Conservation (phyloP, 2,888 invertebrate genomes). For the Choreutis nemorana region DNA sequence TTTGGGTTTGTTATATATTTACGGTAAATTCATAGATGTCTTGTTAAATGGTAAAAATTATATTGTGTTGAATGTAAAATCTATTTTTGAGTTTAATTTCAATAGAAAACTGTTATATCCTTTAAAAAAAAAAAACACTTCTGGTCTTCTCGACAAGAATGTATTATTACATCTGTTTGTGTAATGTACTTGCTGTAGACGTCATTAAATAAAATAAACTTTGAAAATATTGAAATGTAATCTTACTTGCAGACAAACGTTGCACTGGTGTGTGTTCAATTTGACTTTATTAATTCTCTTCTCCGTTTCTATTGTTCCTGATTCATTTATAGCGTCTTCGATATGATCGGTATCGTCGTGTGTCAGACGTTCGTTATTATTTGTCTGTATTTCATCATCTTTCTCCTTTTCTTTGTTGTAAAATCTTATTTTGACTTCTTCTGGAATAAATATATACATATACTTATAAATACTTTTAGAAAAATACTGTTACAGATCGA, state of each 20-base stretch:
- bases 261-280: constrained; percentile 38
- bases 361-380: constrained; percentile 2
- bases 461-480: background rate
- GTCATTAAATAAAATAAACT: background rate
- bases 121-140: too few relatives aligned
- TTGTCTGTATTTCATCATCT: background rate
- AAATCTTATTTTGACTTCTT: constrained; percentile 12
- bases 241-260: constrained; percentile 46
- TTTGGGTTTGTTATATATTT: too few relatives aligned
- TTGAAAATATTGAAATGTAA: too few relatives aligned
- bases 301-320: constrained; percentile 5
- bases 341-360: constrained; percentile 4
- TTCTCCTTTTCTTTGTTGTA: constrained; percentile 9
- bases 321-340: constrained; percentile 6
- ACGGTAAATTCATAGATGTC: too few relatives aligned
- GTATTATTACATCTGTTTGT: too few relatives aligned
- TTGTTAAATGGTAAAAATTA: too few relatives aligned
- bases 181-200: too few relatives aligned
- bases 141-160: too few relatives aligned
- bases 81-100: too few relatives aligned
- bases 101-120: too few relatives aligned
- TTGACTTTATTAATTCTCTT: constrained; percentile 15
- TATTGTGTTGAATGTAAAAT: too few relatives aligned
- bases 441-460: background rate
- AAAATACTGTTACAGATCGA: too few relatives aligned